Evolutionary conservation across 37 sponge, comb jelly and placozoan genomes (phyloP).

Genomic region (Oopsacas minuta): DNA sequence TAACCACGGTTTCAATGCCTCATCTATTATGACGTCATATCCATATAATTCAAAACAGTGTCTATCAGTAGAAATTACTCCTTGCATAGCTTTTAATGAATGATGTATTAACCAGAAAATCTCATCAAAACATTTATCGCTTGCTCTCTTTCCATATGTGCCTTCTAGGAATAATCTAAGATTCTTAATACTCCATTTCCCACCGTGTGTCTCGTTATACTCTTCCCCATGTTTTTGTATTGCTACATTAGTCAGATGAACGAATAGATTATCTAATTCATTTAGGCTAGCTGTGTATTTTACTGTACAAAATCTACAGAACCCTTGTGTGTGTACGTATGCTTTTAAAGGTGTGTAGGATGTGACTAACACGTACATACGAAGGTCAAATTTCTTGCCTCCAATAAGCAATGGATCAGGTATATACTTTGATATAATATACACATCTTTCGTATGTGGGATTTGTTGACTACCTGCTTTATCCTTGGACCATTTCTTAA

Average conservation of each 20-base stretch:
- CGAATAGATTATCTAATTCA: slow-evolving; percentile 92
- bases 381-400: slow-evolving; percentile 92
- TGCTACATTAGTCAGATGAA: slow-evolving; percentile 91
- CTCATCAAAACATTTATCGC: slow-evolving; percentile 72
- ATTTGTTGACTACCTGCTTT: slow-evolving; percentile 23
- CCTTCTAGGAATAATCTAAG: slow-evolving; percentile 65
- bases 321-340: slow-evolving; percentile 85
- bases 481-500: slow-evolving; percentile 97
- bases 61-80: slow-evolving; percentile 80
- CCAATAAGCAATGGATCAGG: slow-evolving; percentile 92
- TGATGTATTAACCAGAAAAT: slow-evolving; percentile 90
- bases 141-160: slow-evolving; percentile 69
- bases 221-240: slow-evolving; percentile 97
- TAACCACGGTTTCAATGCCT: slow-evolving; percentile 86
- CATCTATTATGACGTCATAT: slow-evolving; percentile 93
- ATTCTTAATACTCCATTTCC: slow-evolving; percentile 85
- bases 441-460: slow-evolving; percentile 69
- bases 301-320: slow-evolving; percentile 97
- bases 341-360: slow-evolving; percentile 80
- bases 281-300: slow-evolving; percentile 65
- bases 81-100: slow-evolving; percentile 85
- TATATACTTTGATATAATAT: slow-evolving; percentile 88
- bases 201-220: slow-evolving; percentile 88
- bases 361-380: slow-evolving; percentile 89
- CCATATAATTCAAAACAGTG: slow-evolving; percentile 93